Evolutionary conservation across 2,797 vertebrate genomes (phyloP), one percentile per base, ranked within the genome.

Genomic region (Margarornis squamiger): DNA sequence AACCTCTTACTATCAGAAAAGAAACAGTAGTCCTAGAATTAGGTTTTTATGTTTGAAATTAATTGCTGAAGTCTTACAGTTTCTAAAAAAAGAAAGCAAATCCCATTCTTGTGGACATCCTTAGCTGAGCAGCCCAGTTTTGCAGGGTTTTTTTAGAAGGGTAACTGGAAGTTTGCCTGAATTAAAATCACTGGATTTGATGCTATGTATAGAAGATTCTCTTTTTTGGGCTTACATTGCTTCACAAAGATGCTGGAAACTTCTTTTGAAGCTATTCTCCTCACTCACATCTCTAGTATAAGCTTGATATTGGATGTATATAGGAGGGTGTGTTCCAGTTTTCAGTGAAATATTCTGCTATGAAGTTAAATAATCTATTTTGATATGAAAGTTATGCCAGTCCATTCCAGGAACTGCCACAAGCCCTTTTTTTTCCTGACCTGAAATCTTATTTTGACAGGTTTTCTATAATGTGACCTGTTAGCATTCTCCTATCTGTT

Each of bases 381-480:
- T 90, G 49, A 84, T 88, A 82, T 24, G 46, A 86, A 80, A 12
- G 18, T 66, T 93, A 45, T 84, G 29, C 17, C 16, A 54, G n/a
- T 62, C 51, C 34, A 14, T 93, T 88, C 74, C 61, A 86, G 88
- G 36, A 91, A 78, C 14, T 84, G 81, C 24, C 57, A 82, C 39
- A 29, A 71, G 19, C 20, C 3, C 9, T 51, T 67, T 62, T 57
- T 62, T 85, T 26, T 3, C 21, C 21, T 86, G 49, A 82, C 39
- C 57, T 58, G 32, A 95, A 77, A 85, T 88, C 43, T 61, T 92
- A 63, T 80, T 96, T 92, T 93, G 94, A 91, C 71, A 93, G 32
- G 12, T 92, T 93, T 93, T 54, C 72, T 92, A 63, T 95, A 86
- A 29, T 61, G 45, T 78, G 73, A 57, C 52, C 73, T 86, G 49